Percentiles rank a stretch among this genome's conserved stretches.
Evolutionary conservation across 2,797 vertebrate species (phyloP).

Genomic region (Craterocephalus amniculus): DNA sequence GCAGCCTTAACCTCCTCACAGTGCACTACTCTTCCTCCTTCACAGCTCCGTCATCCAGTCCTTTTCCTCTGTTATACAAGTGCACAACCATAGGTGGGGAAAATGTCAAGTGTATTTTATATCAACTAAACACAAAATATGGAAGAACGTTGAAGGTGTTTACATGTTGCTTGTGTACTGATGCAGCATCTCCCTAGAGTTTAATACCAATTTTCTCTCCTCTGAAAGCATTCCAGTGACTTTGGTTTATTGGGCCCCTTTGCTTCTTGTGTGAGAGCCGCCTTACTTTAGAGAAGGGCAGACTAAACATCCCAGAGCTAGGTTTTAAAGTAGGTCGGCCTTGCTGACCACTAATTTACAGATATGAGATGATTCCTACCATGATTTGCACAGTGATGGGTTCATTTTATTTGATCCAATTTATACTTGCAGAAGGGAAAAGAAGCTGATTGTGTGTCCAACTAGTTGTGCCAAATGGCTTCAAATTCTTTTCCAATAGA

Average conservation of each 20-base stretch:
- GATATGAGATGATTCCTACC: conserved; percentile 29
- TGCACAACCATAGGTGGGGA: conserved; percentile 58
- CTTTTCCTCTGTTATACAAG: conserved; percentile 46
- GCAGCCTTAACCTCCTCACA: conserved; percentile 38
- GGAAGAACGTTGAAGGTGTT: conserved; percentile 60
- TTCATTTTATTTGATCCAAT: conserved; percentile 5
- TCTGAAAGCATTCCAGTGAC: conserved; percentile 62
- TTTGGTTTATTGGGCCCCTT: conserved; percentile 56
- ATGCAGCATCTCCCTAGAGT: conserved; percentile 32
- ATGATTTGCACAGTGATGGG: conserved; percentile 23
- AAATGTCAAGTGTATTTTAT: conserved; percentile 39
- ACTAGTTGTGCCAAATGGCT: conserved; percentile 70
- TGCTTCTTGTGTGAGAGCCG: conserved; percentile 57
- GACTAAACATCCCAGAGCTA: conserved; percentile 60
- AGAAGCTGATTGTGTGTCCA: conserved; percentile 51
- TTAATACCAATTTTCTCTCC: conserved; percentile 35
- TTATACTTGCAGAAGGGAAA: conserved; percentile 27
- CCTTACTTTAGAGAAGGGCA: conserved; percentile 57
- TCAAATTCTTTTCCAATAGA: conserved; percentile 45
- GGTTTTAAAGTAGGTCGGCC: conserved; percentile 42
- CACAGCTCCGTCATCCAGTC: conserved; percentile 9
- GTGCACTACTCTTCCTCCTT: conserved; percentile 22
- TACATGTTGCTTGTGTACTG: conserved; percentile 51
- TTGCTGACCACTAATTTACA: conserved; percentile 19
- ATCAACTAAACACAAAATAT: conserved; percentile 38